These are phyloP conservation scores for Danionella dracula DNA, from an alignment of 2,797 vertebrate species.

Conservation along the genomic window DNA sequence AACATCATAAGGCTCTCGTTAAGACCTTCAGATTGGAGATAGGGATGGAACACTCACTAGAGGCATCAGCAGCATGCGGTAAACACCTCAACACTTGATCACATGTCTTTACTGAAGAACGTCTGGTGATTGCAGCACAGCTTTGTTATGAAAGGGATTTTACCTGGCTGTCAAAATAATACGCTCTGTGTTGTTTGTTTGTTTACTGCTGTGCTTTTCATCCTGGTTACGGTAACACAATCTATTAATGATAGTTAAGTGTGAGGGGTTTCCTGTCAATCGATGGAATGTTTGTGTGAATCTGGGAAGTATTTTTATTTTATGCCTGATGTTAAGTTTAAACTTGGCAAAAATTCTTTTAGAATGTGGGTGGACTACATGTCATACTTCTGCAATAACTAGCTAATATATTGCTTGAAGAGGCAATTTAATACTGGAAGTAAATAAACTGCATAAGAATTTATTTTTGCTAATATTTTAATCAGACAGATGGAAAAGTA, in stretches of 20 bases:
- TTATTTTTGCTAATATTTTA: no score
- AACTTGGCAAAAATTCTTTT: not conserved
- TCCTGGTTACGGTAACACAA: not conserved
- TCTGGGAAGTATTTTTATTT: conserved; percentile 17
- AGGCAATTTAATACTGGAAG: no score
- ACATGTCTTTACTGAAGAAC: not conserved
- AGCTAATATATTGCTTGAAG: no score
- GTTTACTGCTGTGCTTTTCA: not conserved
- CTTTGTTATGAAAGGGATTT: not conserved
- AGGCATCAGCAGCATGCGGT: conserved; percentile 22
- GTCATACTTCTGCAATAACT: no score
- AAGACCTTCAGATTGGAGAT: conserved; percentile 17
- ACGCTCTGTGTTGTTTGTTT: not conserved
- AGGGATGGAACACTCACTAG: conserved; percentile 5
- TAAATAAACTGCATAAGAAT: no score
- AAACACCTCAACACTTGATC: conserved; percentile 13
- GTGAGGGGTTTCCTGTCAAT: conserved; percentile 6
- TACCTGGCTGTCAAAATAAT: not conserved
- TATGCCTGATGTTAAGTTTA: not conserved
- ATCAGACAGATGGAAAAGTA: no score
- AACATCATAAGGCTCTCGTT: conserved; percentile 23
- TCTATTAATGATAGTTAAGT: conserved; percentile 14
- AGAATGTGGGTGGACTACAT: not conserved
- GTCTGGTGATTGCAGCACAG: not conserved
- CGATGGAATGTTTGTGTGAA: not conserved